Evolutionary conservation across 2,797 vertebrate species (phyloP).

Genomic region (Crypturellus tataupa): DNA sequence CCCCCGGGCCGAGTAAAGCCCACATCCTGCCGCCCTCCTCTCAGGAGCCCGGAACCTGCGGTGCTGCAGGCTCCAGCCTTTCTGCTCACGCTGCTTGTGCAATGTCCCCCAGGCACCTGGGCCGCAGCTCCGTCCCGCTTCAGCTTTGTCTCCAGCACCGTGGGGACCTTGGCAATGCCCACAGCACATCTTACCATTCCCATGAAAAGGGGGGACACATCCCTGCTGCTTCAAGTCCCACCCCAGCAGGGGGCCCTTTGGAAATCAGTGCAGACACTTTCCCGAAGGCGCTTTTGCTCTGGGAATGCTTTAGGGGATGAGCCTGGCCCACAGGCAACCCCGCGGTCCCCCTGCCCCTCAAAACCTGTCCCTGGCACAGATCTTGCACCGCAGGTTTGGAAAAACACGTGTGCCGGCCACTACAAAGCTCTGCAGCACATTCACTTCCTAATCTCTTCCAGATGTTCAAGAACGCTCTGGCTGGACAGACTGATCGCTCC

Average conservation of each 20-base stretch:
- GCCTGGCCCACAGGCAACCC: too few species aligned
- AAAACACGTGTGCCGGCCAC: background rate
- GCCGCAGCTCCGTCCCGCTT: background rate
- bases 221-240: background rate
- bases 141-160: background rate
- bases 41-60: background rate
- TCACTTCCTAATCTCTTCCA: too few species aligned
- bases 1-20: background rate
- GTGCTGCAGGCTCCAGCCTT: background rate
- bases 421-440: too few species aligned
- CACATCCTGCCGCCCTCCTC: background rate
- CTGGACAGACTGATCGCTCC: background rate
- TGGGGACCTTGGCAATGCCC: background rate
- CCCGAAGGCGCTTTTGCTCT: background rate
- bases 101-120: background rate
- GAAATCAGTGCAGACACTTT: background rate
- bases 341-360: background rate
- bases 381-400: background rate
- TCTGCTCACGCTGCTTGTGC: background rate
- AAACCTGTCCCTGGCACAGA: background rate
- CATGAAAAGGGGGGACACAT: fast-evolving
- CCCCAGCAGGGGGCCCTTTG: fast-evolving
- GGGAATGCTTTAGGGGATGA: background rate
- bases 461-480: too few species aligned
- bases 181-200: fast-evolving